Base-by-base conservation (phyloP, 1,140 invertebrate species). In the Tribolium castaneum region DNA sequence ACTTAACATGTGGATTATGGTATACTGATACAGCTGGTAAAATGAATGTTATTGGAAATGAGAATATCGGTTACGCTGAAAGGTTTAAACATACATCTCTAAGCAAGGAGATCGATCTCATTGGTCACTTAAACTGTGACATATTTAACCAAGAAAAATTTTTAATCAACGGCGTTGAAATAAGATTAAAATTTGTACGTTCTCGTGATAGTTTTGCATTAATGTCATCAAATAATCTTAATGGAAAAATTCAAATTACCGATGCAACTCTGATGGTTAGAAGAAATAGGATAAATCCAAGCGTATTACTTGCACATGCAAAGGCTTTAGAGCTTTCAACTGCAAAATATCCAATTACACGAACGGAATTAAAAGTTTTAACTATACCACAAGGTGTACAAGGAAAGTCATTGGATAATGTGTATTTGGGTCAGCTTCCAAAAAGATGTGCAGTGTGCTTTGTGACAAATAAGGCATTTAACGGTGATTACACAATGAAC, bases 81-180 rank as follows among this genome's bases (percentile, higher is more conserved):
- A 30, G 25, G 3, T 3, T 30, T 30, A 30, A 30, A 30, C 25
- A 1, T 54, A 54, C 52, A 1, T 14, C 9, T 9, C 1, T 2
- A 1, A 19, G 52, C 1, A 54, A 54, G 16, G 12, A 54, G 7
- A 6, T 54, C 14, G 52, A 54, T 54, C 4, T 54, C 3, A 54
- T 54, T 14, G 52, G 62, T 10, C 62, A 70, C 75, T 70, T 85
- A 14, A 79, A 84, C 80, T 80, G 79, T 59, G 83, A 85, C 56
- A 62, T 86, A 76, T 87, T 87, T 73, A 87, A 87, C 80, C 84
- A 86, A 77, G 83, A 84, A 71, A 85, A 86, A 75, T 86, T 86
- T 83, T 78, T 87, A 13, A 72, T 86, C n/a, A 87, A 87, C 78
- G 84, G 86, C 54, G 84, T 88, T 30, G 83, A 87, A 78, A 82